Evolutionary conservation across 1,140 invertebrate genomes (phyloP).

Genomic region (Bombyx mori): ASM3026992v2 NC_085120.1:7720501-7721000

Average conservation of each 20-base stretch:
- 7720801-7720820: not conserved
- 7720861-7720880: conserved; percentile 16
- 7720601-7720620: no score
- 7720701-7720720: not conserved
- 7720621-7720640: no score
- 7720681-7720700: not conserved
- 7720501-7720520: not conserved
- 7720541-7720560: no score
- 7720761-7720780: not conserved
- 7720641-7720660: no score
- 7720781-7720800: not conserved
- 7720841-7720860: conserved; percentile 14
- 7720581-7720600: no score
- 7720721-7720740: not conserved
- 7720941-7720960: not conserved
- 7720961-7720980: no score
- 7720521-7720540: no score
- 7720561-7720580: no score
- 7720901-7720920: not conserved
- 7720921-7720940: not conserved
- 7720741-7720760: not conserved
- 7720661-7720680: not conserved
- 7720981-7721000: no score
- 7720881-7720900: conserved; percentile 13
- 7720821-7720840: conserved; percentile 10